Evolutionary conservation across 2,888 invertebrate genomes (phyloP).

Genomic region (Theretra japonica): DNA sequence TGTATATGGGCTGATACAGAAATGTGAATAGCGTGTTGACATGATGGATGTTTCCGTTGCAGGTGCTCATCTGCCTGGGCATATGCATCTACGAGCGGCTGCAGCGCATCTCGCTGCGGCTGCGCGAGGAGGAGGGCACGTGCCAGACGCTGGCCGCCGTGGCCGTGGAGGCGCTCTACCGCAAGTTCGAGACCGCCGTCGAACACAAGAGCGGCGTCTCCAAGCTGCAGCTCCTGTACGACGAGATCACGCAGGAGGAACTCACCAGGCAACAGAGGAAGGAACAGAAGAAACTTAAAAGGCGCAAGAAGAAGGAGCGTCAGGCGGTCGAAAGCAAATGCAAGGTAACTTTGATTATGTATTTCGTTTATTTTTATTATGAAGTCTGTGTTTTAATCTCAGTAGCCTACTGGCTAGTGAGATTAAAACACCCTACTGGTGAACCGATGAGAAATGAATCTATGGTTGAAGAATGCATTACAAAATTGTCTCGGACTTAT

Average conservation of each 20-base stretch:
- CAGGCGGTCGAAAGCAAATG: slow-evolving; percentile 75
- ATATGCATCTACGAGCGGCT: slow-evolving; percentile 96
- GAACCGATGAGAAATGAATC: no score
- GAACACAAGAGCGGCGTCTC: slow-evolving; percentile 95
- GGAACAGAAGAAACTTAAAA: slow-evolving; percentile 93
- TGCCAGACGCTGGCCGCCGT: slow-evolving; percentile 96
- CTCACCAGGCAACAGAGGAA: slow-evolving; percentile 92
- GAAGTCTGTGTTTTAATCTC: no score
- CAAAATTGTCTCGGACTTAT: no score
- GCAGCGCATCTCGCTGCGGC: slow-evolving; percentile 92
- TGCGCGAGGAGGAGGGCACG: slow-evolving; percentile 96
- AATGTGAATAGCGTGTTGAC: not conserved
- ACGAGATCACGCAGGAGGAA: slow-evolving; percentile 95
- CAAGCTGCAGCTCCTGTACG: slow-evolving; percentile 94
- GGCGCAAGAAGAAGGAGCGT: slow-evolving; percentile 89
- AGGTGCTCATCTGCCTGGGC: slow-evolving; percentile 96
- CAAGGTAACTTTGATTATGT: slow-evolving; percentile 58
- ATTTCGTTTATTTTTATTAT: no score
- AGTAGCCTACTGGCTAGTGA: no score
- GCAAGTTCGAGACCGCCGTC: slow-evolving; percentile 95
- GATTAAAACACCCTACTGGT: not conserved
- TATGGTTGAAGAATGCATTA: no score
- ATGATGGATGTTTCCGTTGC: slow-evolving; percentile 17
- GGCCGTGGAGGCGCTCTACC: slow-evolving; percentile 93
- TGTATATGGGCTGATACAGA: no score